Evolutionary conservation across 1,140 invertebrate genomes (phyloP).

Genomic region (Temnothorax nylanderi): DNA sequence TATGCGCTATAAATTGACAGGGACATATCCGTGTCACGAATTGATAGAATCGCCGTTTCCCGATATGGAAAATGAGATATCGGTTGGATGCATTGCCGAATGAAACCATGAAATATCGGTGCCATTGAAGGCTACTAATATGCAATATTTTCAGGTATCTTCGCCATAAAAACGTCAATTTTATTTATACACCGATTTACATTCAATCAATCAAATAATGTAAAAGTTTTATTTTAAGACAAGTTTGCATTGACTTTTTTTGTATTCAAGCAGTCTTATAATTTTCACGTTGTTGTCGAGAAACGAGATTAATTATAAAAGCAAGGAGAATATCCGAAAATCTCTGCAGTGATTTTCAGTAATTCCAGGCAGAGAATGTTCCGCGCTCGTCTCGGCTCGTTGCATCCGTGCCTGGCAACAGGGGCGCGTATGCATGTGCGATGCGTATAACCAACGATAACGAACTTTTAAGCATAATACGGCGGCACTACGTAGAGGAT

Average conservation of each 20-base stretch:
- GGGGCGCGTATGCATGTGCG: constrained; percentile 44
- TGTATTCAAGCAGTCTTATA: not conserved
- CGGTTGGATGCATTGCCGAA: not conserved
- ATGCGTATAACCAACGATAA: constrained; percentile 43
- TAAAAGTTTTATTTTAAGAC: not conserved
- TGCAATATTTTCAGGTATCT: not conserved
- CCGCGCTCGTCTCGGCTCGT: not conserved
- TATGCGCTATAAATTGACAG: constrained; percentile 36
- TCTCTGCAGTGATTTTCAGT: not conserved
- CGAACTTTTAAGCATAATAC: constrained; percentile 53
- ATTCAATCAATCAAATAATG: not conserved
- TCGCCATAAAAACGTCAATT: not conserved
- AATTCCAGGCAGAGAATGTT: not conserved
- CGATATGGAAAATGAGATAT: constrained; percentile 25
- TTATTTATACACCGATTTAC: not conserved
- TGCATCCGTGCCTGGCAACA: constrained; percentile 47
- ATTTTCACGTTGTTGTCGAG: not conserved
- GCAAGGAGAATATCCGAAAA: not conserved
- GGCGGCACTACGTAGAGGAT: constrained; percentile 8
- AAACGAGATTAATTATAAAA: not conserved
- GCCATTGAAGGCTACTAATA: not conserved
- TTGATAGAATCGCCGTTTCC: constrained; percentile 24
- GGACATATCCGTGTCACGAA: constrained; percentile 14
- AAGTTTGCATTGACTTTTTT: not conserved
- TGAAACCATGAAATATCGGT: not conserved